phyloP scores from a whole-genome alignment of 1,140 invertebrate species.

The Drosophila nannoptera region DNA sequence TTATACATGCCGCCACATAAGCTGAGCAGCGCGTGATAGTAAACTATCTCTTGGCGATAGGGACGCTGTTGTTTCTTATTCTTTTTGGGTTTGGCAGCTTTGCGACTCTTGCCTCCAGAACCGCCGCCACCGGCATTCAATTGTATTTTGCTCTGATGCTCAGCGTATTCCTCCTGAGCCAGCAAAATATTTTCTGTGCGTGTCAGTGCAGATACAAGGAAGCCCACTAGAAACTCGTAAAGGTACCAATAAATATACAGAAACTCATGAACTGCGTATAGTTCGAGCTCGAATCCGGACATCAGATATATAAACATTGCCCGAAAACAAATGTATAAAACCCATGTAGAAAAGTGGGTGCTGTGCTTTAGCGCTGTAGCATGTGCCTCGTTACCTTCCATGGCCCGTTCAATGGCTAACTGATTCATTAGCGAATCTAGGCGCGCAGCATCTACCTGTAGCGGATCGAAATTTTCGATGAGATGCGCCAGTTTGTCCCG shows the following conservation, averaged over 20 bases:
- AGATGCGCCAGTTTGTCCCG: conserved; percentile 94
- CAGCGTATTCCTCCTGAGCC: conserved; percentile 85
- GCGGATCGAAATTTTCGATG: conserved; percentile 89
- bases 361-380: conserved; percentile 82
- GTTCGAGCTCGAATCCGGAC: conserved; percentile 95
- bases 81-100: conserved; percentile 87
- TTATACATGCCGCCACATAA: conserved; percentile 97
- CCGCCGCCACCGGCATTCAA: conserved; percentile 57
- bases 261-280: conserved; percentile 98
- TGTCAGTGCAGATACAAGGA: conserved; percentile 93
- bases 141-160: conserved; percentile 80
- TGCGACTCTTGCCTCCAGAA: conserved; percentile 81
- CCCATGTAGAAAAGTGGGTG: conserved; percentile 96
- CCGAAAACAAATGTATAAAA: conserved; percentile 95
- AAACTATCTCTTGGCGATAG: conserved; percentile 89
- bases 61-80: conserved; percentile 84
- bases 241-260: conserved; percentile 98
- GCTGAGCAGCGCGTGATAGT: conserved; percentile 94
- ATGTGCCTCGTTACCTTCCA: conserved; percentile 68
- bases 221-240: conserved; percentile 96
- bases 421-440: conserved; percentile 92
- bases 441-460: conserved; percentile 97
- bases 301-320: conserved; percentile 98
- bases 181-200: conserved; percentile 91
- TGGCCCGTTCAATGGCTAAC: conserved; percentile 66